Evolutionary conservation across 2,113 vertebrate genomes (phyloP).

Genomic region (Pungitius pungitius): DNA sequence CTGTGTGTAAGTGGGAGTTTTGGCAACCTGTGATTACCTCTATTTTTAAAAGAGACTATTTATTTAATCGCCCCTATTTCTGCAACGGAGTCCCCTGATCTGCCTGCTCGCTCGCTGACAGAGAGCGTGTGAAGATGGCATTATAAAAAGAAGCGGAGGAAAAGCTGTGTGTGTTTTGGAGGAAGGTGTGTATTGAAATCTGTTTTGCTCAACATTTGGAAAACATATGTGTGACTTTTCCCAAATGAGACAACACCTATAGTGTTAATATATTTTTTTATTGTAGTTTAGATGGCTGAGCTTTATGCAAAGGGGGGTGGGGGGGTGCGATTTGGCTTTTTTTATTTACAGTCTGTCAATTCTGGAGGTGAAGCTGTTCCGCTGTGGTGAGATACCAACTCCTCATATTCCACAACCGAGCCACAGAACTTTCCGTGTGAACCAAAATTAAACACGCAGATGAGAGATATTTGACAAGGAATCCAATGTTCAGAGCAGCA

Average conservation of each 20-base stretch:
- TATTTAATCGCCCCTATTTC: conserved; percentile 51
- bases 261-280: not conserved
- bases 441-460: not conserved
- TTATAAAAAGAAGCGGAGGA: conserved; percentile 20
- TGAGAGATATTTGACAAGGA: conserved; percentile 26
- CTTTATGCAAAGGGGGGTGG: conserved; percentile 16
- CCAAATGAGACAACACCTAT: not conserved
- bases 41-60: conserved; percentile 48
- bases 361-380: not conserved
- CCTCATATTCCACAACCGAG: not conserved
- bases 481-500: conserved; percentile 39
- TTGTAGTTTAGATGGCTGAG: not conserved
- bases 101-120: conserved; percentile 15
- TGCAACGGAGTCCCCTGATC: conserved; percentile 32
- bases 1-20: conserved; percentile 20
- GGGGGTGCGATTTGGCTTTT: not conserved
- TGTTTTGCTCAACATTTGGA: not conserved
- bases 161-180: not conserved
- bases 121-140: conserved; percentile 47
- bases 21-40: conserved; percentile 65
- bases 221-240: not conserved
- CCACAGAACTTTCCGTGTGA: not conserved
- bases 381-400: not conserved
- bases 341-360: not conserved
- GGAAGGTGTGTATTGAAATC: not conserved